These are phyloP conservation scores for Butorides virescens DNA, from an alignment of 2,113 vertebrate genomes.

Conservation along the genomic window DNA sequence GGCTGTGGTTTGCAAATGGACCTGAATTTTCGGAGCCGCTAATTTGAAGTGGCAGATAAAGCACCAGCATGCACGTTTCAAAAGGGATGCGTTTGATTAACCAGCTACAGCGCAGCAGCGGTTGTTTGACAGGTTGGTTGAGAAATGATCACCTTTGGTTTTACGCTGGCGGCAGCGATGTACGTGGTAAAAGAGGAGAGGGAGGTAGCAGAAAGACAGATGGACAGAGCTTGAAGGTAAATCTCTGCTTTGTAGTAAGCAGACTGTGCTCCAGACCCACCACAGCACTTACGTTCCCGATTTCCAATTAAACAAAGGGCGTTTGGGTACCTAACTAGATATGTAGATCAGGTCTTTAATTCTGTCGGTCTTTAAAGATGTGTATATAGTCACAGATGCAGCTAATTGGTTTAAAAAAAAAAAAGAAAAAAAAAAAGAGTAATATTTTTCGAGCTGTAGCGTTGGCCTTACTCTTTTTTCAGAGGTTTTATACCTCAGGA, in stretches of 20 bases:
- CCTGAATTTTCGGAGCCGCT: background rate
- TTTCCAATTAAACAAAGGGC: background rate
- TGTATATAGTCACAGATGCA: background rate
- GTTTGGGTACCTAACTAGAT: background rate
- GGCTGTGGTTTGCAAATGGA: slow-evolving; percentile 32
- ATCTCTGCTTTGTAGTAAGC: background rate
- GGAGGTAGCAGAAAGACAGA: background rate
- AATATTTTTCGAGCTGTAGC: background rate
- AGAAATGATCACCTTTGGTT: background rate
- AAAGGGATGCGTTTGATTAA: background rate
- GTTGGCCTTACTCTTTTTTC: background rate
- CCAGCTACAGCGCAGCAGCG: rapidly evolving
- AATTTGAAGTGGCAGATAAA: slow-evolving; percentile 42
- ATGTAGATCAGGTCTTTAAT: background rate
- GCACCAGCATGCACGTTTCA: background rate
- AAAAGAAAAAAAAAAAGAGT: no score
- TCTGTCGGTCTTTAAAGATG: background rate
- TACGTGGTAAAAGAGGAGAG: background rate
- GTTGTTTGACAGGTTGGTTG: background rate
- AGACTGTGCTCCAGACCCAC: background rate
- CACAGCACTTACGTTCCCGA: background rate
- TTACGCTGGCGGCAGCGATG: background rate
- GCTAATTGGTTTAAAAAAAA: background rate
- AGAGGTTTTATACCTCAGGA: background rate
- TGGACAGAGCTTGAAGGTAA: background rate